Evolutionary conservation across 2,888 invertebrate species (phyloP), one percentile per base, ranked within the genome.

Genomic region (Thereva nobilitata): DNA sequence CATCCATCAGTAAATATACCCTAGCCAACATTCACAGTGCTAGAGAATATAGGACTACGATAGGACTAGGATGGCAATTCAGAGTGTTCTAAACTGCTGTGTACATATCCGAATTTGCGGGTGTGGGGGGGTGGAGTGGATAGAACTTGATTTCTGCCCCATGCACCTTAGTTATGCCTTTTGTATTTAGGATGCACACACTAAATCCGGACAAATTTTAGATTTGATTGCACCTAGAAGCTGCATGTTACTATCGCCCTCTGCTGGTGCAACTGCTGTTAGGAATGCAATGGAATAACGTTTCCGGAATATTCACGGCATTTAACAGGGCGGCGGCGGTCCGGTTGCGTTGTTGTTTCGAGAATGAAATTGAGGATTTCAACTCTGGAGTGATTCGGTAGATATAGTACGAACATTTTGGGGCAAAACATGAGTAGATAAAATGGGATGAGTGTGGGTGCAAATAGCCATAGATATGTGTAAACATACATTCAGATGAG

Each of bases 121-220:
- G 23, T 1, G 23, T 23, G 23, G 23, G 23, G 23, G 23, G 23
- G 23, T 1, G 1, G 23, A 23, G 23, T 23, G 23, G 23, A 23
- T 23, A 23, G 23, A 23, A 23, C 23, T 23, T 23, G 23, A 23
- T 23, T 23, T 23, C 23, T 23, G 23, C 23, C 23, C 23, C 23
- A 23, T 50, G 23, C 50, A 41, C 61, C 61, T 61, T 50, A 40
- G 61, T 50, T 35, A 50, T 61, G 61, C 61, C 61, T 61, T 61
- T 61, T 61, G 50, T 61, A 41, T 41, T 23, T n/a, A 50, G 57
- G 23, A 23, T 23, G 23, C 23, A 45, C 41, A 50, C 41, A 50
- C 50, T 61, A 61, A 61, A 50, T 50, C 61, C n/a, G 50, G 61
- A 61, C 61, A 61, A 61, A 61, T 61, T 61, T 61, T 45, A 50